A percentile compares a stretch with the other conserved stretches of the same genome.
Conservation (phyloP, 37 sponge, comb jelly and placozoan species). For the Theonella swinhoei region DNA sequence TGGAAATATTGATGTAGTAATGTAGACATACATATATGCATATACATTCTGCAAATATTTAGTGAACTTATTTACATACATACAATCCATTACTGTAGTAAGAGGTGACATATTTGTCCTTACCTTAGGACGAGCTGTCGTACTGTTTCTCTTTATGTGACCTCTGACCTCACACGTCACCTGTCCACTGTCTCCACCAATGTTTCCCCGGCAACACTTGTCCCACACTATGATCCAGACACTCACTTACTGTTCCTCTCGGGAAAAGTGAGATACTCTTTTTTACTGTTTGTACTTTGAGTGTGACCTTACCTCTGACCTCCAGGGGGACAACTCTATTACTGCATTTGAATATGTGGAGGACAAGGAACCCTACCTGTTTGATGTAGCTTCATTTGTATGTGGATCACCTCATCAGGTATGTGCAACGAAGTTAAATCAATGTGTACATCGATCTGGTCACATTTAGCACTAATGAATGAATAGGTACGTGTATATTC, state of each 20-base stretch:
- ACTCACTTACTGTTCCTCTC: slow-evolving; percentile 71
- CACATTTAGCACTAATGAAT: too few relatives aligned
- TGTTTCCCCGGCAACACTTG: slow-evolving; percentile 75
- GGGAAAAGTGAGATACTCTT: slow-evolving; percentile 50
- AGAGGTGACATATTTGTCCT: too few relatives aligned
- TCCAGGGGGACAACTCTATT: slow-evolving; percentile 72
- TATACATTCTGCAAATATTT: too few relatives aligned
- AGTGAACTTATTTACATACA: too few relatives aligned
- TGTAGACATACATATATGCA: too few relatives aligned
- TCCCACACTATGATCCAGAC: slow-evolving; percentile 84
- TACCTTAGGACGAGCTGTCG: slow-evolving; percentile 69
- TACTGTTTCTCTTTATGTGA: slow-evolving; percentile 49
- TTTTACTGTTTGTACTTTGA: neutral
- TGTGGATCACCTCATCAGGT: slow-evolving; percentile 71
- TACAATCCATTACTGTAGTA: too few relatives aligned
- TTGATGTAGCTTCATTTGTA: slow-evolving; percentile 49
- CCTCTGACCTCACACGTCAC: slow-evolving; percentile 11
- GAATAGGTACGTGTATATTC: too few relatives aligned
- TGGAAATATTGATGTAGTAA: too few relatives aligned
- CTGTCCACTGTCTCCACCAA: slow-evolving; percentile 11
- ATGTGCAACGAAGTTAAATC: too few relatives aligned
- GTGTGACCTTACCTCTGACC: neutral
- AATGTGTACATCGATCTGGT: too few relatives aligned
- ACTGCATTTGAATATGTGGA: slow-evolving; percentile 64
- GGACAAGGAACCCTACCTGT: slow-evolving; percentile 48